A percentile compares a stretch with the other conserved stretches of the same genome.
phyloP scores from a whole-genome alignment of 2,113 vertebrate genomes.

The Sporophila hypoxantha region DNA sequence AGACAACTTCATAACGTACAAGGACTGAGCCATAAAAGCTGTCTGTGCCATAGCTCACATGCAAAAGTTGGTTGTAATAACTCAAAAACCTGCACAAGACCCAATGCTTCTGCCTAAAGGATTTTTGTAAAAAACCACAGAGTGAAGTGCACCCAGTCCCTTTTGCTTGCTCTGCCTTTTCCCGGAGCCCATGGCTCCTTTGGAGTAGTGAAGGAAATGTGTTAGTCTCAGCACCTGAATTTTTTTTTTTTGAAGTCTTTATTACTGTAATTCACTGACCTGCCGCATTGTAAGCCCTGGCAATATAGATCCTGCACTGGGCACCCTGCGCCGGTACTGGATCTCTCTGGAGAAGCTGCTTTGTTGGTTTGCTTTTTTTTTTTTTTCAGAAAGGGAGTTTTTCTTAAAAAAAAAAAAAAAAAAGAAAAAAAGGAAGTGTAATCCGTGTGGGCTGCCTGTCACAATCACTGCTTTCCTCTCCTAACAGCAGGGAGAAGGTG shows the following conservation, averaged over 20 bases:
- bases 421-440: neutral
- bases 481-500: constrained; percentile 30
- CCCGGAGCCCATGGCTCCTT: neutral
- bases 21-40: neutral
- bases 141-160: accelerated
- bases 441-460: constrained; percentile 32
- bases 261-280: constrained; percentile 52
- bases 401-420: neutral
- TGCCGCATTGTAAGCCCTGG: constrained; percentile 43
- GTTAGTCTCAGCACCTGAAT: neutral
- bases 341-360: neutral
- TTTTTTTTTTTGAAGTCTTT: neutral
- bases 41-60: neutral
- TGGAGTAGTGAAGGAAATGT: neutral
- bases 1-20: neutral
- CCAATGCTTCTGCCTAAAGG: neutral
- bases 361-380: neutral
- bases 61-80: neutral
- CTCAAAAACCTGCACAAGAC: neutral
- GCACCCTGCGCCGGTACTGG: neutral
- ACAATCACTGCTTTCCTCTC: constrained; percentile 27
- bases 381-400: neutral
- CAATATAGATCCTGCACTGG: constrained; percentile 29
- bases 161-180: constrained; percentile 9
- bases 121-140: neutral